These are phyloP conservation scores for Agrilus mali DNA, from an alignment of 2,888 invertebrate species.

Conservation along the genomic window DNA sequence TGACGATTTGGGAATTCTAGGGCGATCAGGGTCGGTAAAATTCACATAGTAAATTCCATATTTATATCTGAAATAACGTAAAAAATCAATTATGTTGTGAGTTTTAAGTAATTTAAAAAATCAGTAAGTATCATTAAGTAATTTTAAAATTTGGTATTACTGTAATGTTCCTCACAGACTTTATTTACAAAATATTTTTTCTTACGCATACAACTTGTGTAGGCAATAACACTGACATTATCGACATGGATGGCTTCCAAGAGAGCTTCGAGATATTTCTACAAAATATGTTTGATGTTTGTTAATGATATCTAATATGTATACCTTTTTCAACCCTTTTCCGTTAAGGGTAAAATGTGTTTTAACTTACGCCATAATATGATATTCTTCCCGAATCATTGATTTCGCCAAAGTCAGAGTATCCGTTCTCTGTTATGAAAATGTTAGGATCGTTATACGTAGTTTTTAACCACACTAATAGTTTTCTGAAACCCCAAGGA, in stretches of 20 bases:
- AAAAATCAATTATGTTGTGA: neutral
- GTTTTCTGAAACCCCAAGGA: conserved; percentile 44
- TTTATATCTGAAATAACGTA: conserved; percentile 37
- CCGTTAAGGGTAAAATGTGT: no score
- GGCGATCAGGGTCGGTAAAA: conserved; percentile 41
- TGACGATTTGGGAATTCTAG: conserved; percentile 50
- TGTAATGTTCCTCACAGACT: neutral
- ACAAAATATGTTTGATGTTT: neutral
- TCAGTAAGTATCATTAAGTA: no score
- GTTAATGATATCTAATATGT: neutral
- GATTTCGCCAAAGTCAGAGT: conserved; percentile 35
- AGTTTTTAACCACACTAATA: conserved; percentile 35
- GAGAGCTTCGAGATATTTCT: conserved; percentile 18
- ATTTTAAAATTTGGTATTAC: no score
- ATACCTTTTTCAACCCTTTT: no score
- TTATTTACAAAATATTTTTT: neutral
- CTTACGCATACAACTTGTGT: conserved; percentile 44
- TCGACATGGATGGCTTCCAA: conserved; percentile 26
- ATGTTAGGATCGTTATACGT: conserved; percentile 37
- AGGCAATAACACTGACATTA: conserved; percentile 37
- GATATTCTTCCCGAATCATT: conserved; percentile 36
- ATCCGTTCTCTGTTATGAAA: conserved; percentile 46
- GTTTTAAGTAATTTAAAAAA: no score
- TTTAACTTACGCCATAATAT: conserved; percentile 19
- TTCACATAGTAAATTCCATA: conserved; percentile 59